Evolutionary conservation across 2,888 invertebrate species (phyloP), one percentile per base, ranked within the genome.

Genomic region (Ophioninae sp.): DNA sequence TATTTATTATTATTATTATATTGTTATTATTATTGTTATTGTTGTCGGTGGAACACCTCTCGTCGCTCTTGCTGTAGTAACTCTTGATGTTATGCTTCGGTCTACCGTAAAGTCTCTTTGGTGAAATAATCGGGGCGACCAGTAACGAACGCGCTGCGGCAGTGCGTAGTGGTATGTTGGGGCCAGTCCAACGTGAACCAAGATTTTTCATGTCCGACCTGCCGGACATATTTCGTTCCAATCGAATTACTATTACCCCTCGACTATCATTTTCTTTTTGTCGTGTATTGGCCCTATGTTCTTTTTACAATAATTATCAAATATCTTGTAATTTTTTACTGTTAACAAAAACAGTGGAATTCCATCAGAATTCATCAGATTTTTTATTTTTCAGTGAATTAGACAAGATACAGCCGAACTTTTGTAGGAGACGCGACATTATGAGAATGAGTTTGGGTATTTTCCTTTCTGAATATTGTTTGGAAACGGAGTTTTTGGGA

Each of bases 201-300:
- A 95, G 95, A 95, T 95, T 95, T 95, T 95, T 95, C 95, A 95
- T 95, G 95, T 95, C 95, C 95, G 95, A 95, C 95, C 95, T 95
- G 93, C 7, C 92, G 93, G 80, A 68, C 23, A 39, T 69, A 22
- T 0, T 30, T 65, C 10, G 56, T 65, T 22, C 3, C 13, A 10
- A 56, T 17, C 10, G 10, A 56, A 17, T 23, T 37, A 30, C 44
- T 41, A 20, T 39, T 72, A 39, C 9, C 41, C 39, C 8, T 30
- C 5, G 7, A 61, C 0, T 44, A 44, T 30, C 7, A 20, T 8
- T 5, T 56, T 22, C 17, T n/a, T n/a, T 17, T 17, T 23, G 5
- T 56, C 23, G 13, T 8, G 41, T 0, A 8, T 41, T 9, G 8
- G 41, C 41, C 10, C 6, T 41, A 10, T 41, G 41, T 41, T 41